These are phyloP conservation scores for Isotomurus palustris DNA, from an alignment of 2,888 invertebrate species.

Conservation along the genomic window DNA sequence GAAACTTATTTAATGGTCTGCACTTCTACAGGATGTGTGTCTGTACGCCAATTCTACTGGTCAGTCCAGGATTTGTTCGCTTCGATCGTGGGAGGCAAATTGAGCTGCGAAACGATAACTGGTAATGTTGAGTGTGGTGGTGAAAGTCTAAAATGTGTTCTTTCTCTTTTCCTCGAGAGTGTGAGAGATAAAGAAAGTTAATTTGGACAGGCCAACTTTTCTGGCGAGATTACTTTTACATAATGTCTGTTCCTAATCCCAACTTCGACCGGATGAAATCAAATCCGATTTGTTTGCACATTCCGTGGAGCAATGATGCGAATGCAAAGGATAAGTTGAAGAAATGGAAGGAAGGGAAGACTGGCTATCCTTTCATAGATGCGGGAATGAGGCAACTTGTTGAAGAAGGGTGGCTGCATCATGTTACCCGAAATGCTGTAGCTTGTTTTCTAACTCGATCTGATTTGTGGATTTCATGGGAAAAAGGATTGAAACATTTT, in stretches of 20 bases:
- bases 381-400: conserved; percentile 67
- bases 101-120: conserved; percentile 53
- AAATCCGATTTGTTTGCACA: conserved; percentile 68
- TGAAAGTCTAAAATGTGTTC: background rate
- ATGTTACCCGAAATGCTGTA: conserved; percentile 65
- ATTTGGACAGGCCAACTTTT: conserved; percentile 59
- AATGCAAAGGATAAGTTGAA: conserved; percentile 40
- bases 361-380: conserved; percentile 69
- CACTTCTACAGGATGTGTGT: conserved; percentile 28
- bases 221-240: conserved; percentile 74
- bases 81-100: conserved; percentile 55
- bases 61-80: conserved; percentile 61
- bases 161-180: background rate
- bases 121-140: conserved; percentile 16
- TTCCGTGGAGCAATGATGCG: conserved; percentile 57
- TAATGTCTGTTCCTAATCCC: conserved; percentile 69
- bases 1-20: background rate
- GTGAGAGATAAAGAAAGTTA: background rate
- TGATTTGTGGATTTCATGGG: conserved; percentile 72
- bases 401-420: conserved; percentile 69
- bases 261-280: conserved; percentile 63
- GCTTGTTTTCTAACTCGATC: conserved; percentile 68
- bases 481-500: conserved; percentile 63
- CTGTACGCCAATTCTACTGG: conserved; percentile 61
- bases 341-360: conserved; percentile 60